Evolutionary conservation across 1,140 invertebrate genomes (phyloP).

Genomic region (Ceratosolen fusciceps): DNA sequence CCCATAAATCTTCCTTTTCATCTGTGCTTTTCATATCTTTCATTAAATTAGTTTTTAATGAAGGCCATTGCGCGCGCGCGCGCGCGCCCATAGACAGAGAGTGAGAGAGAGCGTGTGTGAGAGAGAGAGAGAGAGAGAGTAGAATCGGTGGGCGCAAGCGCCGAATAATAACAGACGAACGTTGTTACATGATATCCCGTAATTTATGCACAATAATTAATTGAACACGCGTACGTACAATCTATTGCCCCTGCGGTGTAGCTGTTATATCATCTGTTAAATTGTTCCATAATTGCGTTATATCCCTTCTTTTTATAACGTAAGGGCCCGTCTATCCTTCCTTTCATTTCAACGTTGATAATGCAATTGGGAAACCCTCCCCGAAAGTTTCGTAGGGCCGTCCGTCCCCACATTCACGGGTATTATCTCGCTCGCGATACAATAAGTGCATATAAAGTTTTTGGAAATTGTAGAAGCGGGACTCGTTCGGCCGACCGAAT

Average conservation of each 20-base stretch:
- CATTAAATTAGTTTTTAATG: conserved; percentile 48
- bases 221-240: conserved; percentile 20
- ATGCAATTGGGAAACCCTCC: not conserved
- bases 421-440: too few species aligned
- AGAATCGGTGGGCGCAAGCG: too few species aligned
- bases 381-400: not conserved
- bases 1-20: conserved; percentile 45
- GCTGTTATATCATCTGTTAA: conserved; percentile 13
- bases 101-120: too few species aligned
- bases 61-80: conserved; percentile 14
- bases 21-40: conserved; percentile 41
- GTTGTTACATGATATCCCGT: conserved; percentile 7
- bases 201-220: conserved; percentile 45
- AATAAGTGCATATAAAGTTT: too few species aligned
- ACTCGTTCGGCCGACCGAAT: too few species aligned
- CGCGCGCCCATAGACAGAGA: not conserved
- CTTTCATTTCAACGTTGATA: not conserved
- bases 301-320: not conserved
- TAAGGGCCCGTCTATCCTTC: not conserved
- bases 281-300: conserved; percentile 19
- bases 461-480: too few species aligned
- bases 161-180: not conserved
- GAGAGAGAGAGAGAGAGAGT: too few species aligned
- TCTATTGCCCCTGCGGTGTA: conserved; percentile 19
- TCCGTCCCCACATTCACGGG: too few species aligned